phyloP scores from a whole-genome alignment of 2,888 invertebrate species.

The Tridacna gigas region DNA sequence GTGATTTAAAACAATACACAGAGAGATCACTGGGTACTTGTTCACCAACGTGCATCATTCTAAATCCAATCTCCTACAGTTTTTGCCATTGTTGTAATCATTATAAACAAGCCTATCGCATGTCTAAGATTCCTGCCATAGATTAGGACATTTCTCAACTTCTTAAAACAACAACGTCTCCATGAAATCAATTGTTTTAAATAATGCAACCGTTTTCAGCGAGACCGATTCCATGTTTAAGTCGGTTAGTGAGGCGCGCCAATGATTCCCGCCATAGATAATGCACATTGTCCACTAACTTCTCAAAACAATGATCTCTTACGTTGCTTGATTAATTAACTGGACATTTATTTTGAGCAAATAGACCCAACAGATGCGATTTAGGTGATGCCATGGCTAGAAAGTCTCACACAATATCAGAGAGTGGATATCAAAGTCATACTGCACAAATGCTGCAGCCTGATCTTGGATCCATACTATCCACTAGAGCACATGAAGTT shows the following conservation, averaged over 20 bases:
- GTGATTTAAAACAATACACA: constrained; percentile 14
- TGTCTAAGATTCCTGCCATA: constrained; percentile 58
- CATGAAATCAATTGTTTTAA: constrained; percentile 1
- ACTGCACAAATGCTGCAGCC: too few relatives aligned
- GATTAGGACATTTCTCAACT: constrained; percentile 32
- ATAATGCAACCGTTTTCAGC: constrained; percentile 26
- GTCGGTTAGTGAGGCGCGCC: constrained; percentile 4
- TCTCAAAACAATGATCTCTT: neutral
- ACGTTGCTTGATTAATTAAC: too few relatives aligned
- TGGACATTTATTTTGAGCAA: too few relatives aligned
- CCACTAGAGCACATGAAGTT: too few relatives aligned
- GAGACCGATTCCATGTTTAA: constrained; percentile 18
- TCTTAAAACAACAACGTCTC: constrained; percentile 16
- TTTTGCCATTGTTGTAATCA: too few relatives aligned
- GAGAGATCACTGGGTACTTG: constrained; percentile 20
- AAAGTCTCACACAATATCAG: too few relatives aligned
- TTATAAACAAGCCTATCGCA: neutral
- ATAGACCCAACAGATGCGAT: too few relatives aligned
- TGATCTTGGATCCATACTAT: too few relatives aligned
- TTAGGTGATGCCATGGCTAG: too few relatives aligned
- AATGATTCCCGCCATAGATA: constrained; percentile 37
- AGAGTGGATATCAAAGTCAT: too few relatives aligned
- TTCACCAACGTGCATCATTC: constrained; percentile 20
- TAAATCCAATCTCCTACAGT: neutral
- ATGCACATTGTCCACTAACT: constrained; percentile 15